Conservation (phyloP, 2,888 invertebrate species). For the Synanthedon myopaeformis region DNA sequence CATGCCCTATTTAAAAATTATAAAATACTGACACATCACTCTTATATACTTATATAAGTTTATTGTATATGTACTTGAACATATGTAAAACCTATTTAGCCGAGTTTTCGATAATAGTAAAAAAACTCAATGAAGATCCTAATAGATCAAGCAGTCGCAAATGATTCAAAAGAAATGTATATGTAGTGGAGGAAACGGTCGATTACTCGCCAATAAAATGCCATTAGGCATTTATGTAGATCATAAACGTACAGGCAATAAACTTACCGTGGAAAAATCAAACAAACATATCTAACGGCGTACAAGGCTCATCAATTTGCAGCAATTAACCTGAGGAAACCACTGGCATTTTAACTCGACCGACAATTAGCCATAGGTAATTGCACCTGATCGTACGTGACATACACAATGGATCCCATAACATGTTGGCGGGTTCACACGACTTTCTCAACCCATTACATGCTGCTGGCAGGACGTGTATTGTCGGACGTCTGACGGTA, state of each 20-base stretch:
- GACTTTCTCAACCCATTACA: conserved; percentile 55
- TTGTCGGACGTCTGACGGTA: conserved; percentile 18
- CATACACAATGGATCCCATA: conserved; percentile 35
- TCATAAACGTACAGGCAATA: neutral
- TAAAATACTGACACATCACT: too few species aligned
- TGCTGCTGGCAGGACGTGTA: conserved; percentile 38
- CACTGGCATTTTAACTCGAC: conserved; percentile 4
- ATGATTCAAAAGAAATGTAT: too few species aligned
- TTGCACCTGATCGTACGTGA: neutral
- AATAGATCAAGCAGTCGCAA: too few species aligned
- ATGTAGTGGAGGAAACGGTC: too few species aligned
- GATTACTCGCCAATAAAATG: too few species aligned
- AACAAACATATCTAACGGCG: neutral
- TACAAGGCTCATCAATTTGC: conserved; percentile 11
- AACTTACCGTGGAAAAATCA: neutral
- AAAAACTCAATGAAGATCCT: too few species aligned
- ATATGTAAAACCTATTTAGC: too few species aligned
- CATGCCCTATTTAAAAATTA: too few species aligned
- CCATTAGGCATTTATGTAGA: too few species aligned
- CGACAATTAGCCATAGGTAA: conserved; percentile 2
- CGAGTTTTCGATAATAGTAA: too few species aligned
- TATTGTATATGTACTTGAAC: too few species aligned
- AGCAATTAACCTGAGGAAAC: conserved; percentile 14
- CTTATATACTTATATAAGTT: too few species aligned
- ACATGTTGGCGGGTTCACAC: conserved; percentile 37